Percentiles rank a stretch among this genome's conserved stretches.
These are phyloP conservation scores for Colinus virginianus DNA, from an alignment of 2,113 vertebrate genomes.

Conservation along the genomic window DNA sequence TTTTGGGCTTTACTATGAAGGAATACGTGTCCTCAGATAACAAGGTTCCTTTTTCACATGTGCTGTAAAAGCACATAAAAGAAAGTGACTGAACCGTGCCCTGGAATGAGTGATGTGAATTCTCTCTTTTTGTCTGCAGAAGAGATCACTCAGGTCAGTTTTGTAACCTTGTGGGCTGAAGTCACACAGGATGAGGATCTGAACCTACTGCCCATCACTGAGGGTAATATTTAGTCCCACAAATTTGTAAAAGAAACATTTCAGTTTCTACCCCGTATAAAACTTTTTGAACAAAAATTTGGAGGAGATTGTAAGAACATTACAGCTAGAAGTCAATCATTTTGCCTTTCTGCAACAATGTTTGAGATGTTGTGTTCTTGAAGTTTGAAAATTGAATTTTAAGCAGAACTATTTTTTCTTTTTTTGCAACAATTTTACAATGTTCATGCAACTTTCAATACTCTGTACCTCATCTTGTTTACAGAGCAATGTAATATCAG, in stretches of 20 bases:
- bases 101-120: not conserved
- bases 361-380: not conserved
- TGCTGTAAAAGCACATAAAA: not conserved
- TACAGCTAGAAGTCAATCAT: not conserved
- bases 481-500: not conserved
- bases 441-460: not conserved
- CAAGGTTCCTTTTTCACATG: not conserved
- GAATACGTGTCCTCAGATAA: not conserved
- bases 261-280: not conserved
- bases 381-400: not conserved
- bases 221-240: not conserved
- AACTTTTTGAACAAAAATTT: not conserved
- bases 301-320: not conserved
- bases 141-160: not conserved
- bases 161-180: not conserved
- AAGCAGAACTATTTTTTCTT: not conserved
- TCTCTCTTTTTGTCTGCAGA: not conserved
- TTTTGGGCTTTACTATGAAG: not conserved
- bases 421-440: not conserved
- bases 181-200: not conserved
- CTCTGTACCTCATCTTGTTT: not conserved
- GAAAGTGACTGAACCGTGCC: not conserved
- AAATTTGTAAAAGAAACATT: not conserved
- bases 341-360: not conserved
- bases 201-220: fast-evolving